These are phyloP conservation scores for Lagorchestes hirsutus DNA, from an alignment of 2,797 vertebrate species.

Conservation along the genomic window DNA sequence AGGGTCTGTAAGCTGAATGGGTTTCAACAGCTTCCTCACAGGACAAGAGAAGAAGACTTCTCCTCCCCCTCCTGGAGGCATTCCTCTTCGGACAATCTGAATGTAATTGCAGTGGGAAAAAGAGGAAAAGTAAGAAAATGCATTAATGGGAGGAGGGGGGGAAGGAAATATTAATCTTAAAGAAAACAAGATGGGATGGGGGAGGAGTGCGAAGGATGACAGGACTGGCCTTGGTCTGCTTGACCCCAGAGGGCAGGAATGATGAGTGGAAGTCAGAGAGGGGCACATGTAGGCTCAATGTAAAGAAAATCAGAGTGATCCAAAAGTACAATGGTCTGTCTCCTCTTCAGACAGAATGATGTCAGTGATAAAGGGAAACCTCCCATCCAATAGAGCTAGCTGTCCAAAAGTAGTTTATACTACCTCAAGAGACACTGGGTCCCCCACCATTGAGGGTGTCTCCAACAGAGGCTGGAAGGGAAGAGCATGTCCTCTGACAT, in stretches of 20 bases:
- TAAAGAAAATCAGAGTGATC: neutral
- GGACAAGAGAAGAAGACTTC: slow-evolving; percentile 95
- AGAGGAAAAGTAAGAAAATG: neutral
- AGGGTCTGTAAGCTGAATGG: slow-evolving; percentile 93
- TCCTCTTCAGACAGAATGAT: neutral
- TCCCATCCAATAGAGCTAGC: neutral
- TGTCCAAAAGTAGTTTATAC: neutral
- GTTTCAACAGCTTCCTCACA: slow-evolving; percentile 90
- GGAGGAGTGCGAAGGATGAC: neutral
- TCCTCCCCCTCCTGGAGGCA: slow-evolving; percentile 97
- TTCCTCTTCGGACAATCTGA: slow-evolving; percentile 92
- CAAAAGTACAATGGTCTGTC: neutral
- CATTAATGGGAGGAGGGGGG: neutral
- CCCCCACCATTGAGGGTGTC: neutral
- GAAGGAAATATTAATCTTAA: neutral
- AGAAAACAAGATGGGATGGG: neutral
- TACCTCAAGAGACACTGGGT: neutral
- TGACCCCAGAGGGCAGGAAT: neutral
- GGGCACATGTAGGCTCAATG: neutral
- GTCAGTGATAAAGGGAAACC: neutral
- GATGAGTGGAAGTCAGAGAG: neutral
- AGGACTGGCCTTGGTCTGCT: too few species aligned
- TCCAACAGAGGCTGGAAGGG: neutral
- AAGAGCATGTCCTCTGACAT: neutral
- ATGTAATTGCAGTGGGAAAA: neutral